Percentiles rank a stretch among this genome's conserved stretches.
These are phyloP conservation scores for Epistrophe eligans DNA, from an alignment of 2,888 invertebrate genomes.

Conservation along the genomic window DNA sequence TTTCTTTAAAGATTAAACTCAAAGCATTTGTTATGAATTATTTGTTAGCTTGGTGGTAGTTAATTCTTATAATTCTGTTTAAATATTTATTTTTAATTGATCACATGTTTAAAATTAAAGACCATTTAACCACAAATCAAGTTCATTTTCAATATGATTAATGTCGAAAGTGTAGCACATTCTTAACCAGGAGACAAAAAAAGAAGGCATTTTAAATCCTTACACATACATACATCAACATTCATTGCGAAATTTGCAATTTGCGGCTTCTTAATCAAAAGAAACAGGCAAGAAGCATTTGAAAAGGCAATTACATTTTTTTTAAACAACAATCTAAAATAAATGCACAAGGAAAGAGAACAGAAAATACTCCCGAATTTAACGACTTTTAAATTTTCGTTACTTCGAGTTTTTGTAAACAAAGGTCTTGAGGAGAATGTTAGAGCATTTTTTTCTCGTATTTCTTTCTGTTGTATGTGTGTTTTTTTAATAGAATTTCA, in stretches of 20 bases:
- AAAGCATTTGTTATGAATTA: too few relatives aligned
- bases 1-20: too few relatives aligned
- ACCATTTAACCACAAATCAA: too few relatives aligned
- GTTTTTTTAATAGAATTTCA: not conserved
- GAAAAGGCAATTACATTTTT: constrained; percentile 6
- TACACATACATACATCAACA: not conserved
- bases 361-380: not conserved
- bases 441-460: not conserved
- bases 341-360: not conserved
- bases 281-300: not conserved
- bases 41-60: too few relatives aligned
- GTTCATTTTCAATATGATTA: not conserved
- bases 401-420: not conserved
- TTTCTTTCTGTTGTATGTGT: not conserved
- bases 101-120: too few relatives aligned
- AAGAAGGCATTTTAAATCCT: not conserved
- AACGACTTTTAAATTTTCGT: not conserved
- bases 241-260: not conserved
- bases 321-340: not conserved
- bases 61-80: too few relatives aligned
- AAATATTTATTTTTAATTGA: too few relatives aligned
- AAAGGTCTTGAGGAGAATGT: not conserved
- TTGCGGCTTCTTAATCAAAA: constrained; percentile 21
- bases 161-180: not conserved
- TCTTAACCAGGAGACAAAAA: not conserved